Percentiles rank a stretch among this genome's conserved stretches.
These are phyloP conservation scores for Spilarctia lutea DNA, from an alignment of 2,888 invertebrate species.

Conservation along the genomic window DNA sequence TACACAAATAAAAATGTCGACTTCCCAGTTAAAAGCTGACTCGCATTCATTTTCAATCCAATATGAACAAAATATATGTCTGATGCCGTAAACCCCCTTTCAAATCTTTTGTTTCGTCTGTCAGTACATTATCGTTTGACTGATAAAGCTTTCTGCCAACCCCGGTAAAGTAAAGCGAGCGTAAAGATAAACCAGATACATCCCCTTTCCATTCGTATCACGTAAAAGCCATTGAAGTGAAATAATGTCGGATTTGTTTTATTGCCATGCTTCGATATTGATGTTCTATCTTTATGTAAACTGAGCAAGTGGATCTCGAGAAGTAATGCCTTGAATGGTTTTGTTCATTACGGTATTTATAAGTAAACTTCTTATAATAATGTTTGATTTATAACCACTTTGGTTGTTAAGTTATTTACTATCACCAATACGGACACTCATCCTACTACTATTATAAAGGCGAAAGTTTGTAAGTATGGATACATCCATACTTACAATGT, in stretches of 20 bases:
- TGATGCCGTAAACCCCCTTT: not conserved
- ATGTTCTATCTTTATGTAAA: constrained; percentile 22
- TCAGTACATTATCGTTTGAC: constrained; percentile 17
- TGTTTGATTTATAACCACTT: too few relatives aligned
- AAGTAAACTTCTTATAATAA: not conserved
- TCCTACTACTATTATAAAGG: too few relatives aligned
- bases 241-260: constrained; percentile 50
- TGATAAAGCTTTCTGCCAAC: constrained; percentile 11
- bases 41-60: not conserved
- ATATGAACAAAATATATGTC: not conserved
- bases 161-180: constrained; percentile 17
- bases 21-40: not conserved
- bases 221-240: constrained; percentile 51
- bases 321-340: not conserved
- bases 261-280: constrained; percentile 32
- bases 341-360: constrained; percentile 1
- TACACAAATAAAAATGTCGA: not conserved
- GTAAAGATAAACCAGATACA: constrained; percentile 32
- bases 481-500: too few relatives aligned
- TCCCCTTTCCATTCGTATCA: constrained; percentile 42
- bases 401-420: too few relatives aligned
- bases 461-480: too few relatives aligned
- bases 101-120: constrained; percentile 12
- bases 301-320: constrained; percentile 4
- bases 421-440: too few relatives aligned